Conservation (phyloP, 2,888 invertebrate species). For the Pristionchus mayeri region DNA sequence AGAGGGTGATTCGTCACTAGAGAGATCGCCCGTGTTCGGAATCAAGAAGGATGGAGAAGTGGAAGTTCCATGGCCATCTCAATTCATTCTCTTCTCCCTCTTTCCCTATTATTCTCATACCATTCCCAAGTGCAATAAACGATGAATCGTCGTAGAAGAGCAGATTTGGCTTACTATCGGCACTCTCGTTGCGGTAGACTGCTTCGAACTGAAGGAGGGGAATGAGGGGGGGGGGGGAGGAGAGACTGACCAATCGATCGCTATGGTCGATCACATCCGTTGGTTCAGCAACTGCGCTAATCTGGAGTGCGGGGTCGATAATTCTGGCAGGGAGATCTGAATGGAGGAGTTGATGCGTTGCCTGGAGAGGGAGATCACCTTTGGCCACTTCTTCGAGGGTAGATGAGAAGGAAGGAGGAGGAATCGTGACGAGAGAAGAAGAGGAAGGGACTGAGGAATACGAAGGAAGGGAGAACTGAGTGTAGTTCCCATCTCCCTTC, state of each 20-base stretch:
- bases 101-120: background rate
- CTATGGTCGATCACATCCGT: constrained; percentile 44
- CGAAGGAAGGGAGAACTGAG: constrained; percentile 25
- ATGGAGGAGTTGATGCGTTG: background rate
- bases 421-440: background rate
- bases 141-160: constrained; percentile 57
- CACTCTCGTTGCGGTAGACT: constrained; percentile 62
- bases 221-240: background rate
- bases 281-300: constrained; percentile 29
- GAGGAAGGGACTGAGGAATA: background rate
- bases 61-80: background rate
- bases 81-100: background rate
- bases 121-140: constrained; percentile 20
- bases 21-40: background rate
- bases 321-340: constrained; percentile 20
- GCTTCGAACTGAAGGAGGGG: constrained; percentile 54
- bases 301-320: constrained; percentile 27
- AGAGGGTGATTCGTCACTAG: constrained; percentile 33
- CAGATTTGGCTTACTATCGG: constrained; percentile 59
- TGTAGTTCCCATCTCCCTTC: constrained; percentile 18
- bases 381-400: background rate
- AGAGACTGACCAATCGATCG: constrained; percentile 38
- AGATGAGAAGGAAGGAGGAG: background rate
- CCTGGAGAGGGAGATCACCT: background rate
- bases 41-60: constrained; percentile 45